Evolutionary conservation across 1,140 invertebrate species (phyloP).

Genomic region (Drosophila subpulchrella): DNA sequence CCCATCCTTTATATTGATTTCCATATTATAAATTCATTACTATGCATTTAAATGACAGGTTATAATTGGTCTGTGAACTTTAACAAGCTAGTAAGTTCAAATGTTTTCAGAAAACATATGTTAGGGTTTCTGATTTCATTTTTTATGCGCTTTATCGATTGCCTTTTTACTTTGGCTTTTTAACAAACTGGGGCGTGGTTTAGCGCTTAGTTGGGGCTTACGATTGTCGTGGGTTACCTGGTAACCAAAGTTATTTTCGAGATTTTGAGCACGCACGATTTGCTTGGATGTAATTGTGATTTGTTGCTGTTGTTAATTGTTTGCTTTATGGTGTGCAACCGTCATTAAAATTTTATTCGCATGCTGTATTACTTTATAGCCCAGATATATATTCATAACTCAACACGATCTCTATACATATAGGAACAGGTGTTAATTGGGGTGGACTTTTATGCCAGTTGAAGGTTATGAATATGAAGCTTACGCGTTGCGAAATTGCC

Average conservation of each 20-base stretch:
- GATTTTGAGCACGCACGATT: constrained; percentile 47
- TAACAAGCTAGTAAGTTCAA: not conserved
- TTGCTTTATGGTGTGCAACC: constrained; percentile 60
- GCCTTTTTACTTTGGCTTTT: constrained; percentile 35
- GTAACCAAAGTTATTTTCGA: constrained; percentile 7
- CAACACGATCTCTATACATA: constrained; percentile 7
- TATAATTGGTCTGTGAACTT: not conserved
- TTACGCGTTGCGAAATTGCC: not conserved
- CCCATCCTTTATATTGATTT: not conserved
- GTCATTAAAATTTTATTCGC: constrained; percentile 44
- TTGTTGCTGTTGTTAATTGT: constrained; percentile 23
- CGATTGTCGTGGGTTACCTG: constrained; percentile 18
- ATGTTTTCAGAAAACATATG: not conserved
- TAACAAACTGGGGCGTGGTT: not conserved
- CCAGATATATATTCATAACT: constrained; percentile 28
- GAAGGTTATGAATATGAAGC: not conserved
- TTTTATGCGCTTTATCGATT: constrained; percentile 44
- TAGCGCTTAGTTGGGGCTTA: not conserved
- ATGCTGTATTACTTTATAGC: constrained; percentile 55
- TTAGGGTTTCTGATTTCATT: not conserved
- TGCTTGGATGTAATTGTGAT: constrained; percentile 5
- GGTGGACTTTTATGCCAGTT: not conserved
- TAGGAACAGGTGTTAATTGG: not conserved
- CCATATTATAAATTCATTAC: not conserved
- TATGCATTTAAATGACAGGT: not conserved